These are phyloP conservation scores for Drosophila baimaii DNA, from an alignment of 1,140 invertebrate species.

Conservation along the genomic window DNA sequence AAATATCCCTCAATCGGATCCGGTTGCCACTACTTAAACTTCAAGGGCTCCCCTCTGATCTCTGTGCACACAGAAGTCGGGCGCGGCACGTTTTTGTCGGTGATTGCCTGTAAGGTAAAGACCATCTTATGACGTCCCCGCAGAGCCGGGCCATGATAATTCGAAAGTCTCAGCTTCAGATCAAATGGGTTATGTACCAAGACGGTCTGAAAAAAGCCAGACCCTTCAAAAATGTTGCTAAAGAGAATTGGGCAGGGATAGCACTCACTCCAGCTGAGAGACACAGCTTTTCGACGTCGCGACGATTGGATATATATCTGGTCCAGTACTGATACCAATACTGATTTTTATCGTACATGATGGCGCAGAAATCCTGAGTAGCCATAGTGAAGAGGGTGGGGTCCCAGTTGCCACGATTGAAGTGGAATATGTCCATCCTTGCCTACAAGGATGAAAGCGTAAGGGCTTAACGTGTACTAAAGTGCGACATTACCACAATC, in stretches of 20 bases:
- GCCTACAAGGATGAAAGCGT: constrained; percentile 1
- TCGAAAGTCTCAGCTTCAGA: neutral
- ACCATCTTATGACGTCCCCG: neutral
- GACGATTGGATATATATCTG: constrained; percentile 9
- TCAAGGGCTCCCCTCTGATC: neutral
- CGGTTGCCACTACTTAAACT: neutral
- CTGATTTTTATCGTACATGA: constrained; percentile 59
- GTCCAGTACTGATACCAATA: constrained; percentile 67
- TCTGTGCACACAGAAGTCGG: neutral
- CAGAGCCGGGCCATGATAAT: no score
- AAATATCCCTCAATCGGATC: neutral
- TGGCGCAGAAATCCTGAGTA: constrained; percentile 43
- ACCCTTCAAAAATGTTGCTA: neutral
- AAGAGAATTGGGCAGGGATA: neutral
- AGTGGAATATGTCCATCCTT: constrained; percentile 11
- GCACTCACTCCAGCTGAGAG: constrained; percentile 50
- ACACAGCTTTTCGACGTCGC: constrained; percentile 22
- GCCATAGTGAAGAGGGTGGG: constrained; percentile 51
- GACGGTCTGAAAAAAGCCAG: neutral
- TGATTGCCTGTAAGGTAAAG: no score
- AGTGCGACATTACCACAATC: constrained; percentile 33
- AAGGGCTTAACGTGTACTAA: no score
- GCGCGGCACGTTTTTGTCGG: neutral
- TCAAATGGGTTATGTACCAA: neutral
- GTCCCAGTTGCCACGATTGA: constrained; percentile 58